Base-by-base conservation (phyloP, 2,113 vertebrate species). In the Acrocephalus kingi region DNA sequence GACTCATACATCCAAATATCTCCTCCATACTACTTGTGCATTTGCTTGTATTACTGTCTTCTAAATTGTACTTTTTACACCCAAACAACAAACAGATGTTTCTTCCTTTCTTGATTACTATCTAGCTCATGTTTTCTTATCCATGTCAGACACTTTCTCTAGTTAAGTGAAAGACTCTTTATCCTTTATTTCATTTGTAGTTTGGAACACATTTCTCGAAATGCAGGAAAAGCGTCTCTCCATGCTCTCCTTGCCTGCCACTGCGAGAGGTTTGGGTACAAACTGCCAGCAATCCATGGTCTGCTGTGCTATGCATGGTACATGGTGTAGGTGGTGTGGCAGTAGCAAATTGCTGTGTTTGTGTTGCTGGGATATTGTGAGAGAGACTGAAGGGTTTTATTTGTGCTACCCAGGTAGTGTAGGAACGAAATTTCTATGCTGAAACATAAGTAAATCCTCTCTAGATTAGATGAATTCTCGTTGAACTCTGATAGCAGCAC, bases 261-360 rank as follows among this genome's bases (percentile, higher is more conserved):
- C 22, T 2, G 0, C 15, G 24, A 48, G 18, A 64, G 35, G 18
- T 55, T 56, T 54, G 27, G 45, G 18, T 56, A 20, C 20, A 56
- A n/a, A 15, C 15, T 28, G 12, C 30, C n/a, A n/a, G 27, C 37
- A 67, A 11, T 20, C 21, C 30, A 24, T 5, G 3, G 13, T 69
- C 14, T 33, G 6, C 9, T 7, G n/a, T 3, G 1, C 5, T n/a
- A 18, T 58, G 31, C 3, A 4, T 19, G 23, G 30, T 11, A 21
- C 1, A 0, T 17, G 18, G 37, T 54, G 35, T 27, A 33, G n/a
- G 15, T 35, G 33, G 11, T 14, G 41, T 30, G 25, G 15, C 14
- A 63, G 31, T 9, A 58, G 67, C 7, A 84, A 68, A 64, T 58
- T 75, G 21, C 7, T 62, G 14, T 79, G n/a, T 31, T 35, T 63